Base-by-base conservation (phyloP, 2,888 invertebrate genomes). In the Adelphocoris suturalis region DNA sequence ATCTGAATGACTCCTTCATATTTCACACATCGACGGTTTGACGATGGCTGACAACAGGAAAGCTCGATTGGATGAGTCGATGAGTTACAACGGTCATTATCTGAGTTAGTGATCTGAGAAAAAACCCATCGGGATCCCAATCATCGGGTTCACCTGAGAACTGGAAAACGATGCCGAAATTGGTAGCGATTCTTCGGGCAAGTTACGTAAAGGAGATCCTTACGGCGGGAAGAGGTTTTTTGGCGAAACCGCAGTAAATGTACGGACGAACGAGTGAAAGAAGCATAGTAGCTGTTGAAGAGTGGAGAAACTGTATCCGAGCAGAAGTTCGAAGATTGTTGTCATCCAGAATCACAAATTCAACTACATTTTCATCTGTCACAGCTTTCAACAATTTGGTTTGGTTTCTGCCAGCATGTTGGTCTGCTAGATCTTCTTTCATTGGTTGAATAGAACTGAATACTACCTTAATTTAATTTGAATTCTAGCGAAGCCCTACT, bases 71-170 rank as follows among this genome's bases (percentile, higher is more conserved):
- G 37, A 37, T 37, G 14, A 61, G 61, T 19, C 61, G 19, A 19
- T n/a, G 52, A 13, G 52, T 61, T 61, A n/a, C 9, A 9, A 14
- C 52, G 52, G 16, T 12, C 52, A 52, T 61, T 61, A 9, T 19
- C 61, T 52, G 61, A 61, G 61, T 61, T 61, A 61, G n/a, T n/a
- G 61, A 61, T 19, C 61, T n/a, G 61, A 61, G 61, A 61, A 61
- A 16, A 61, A 61, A 16, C 16, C 61, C 19, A 61, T 61, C 61
- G 16, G 16, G n/a, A 14, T 61, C 61, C n/a, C 61, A 61, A 61
- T 61, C 61, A n/a, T 61, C 61, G n/a, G 19, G 16, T 61, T 19
- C 61, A n/a, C 61, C 16, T 12, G 61, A 9, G n/a, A 61, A 61
- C 9, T n/a, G n/a, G n/a, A n/a, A 52, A 16, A 61, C 3, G 19